Evolutionary conservation across 2,797 vertebrate species (phyloP).

Genomic region (Sebastes iracundus): DNA sequence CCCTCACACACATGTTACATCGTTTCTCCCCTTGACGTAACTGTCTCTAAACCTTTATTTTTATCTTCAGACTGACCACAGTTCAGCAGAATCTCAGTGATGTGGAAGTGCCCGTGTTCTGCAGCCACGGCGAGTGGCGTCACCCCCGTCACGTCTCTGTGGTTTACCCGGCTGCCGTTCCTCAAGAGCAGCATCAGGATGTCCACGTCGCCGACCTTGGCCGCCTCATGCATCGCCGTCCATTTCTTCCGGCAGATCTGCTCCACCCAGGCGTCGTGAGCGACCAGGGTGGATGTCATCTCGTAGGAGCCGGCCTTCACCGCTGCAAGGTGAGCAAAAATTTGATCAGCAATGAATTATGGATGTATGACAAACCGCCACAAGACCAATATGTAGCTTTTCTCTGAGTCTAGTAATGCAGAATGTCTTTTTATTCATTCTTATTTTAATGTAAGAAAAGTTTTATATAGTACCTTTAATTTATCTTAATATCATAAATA

Average conservation of each 20-base stretch:
- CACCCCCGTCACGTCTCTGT: constrained; percentile 83
- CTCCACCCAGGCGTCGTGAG: constrained; percentile 83
- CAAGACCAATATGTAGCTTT: neutral
- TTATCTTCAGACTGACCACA: constrained; percentile 79
- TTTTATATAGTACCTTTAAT: neutral
- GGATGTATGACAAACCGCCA: neutral
- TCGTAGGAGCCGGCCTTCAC: constrained; percentile 82
- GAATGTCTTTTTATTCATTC: neutral
- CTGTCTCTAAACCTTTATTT: neutral
- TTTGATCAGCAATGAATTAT: neutral
- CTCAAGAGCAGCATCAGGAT: constrained; percentile 85
- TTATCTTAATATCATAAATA: neutral
- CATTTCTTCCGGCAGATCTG: constrained; percentile 85
- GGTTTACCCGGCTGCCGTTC: constrained; percentile 82
- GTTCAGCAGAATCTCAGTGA: constrained; percentile 89
- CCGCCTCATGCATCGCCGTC: constrained; percentile 91
- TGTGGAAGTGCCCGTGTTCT: constrained; percentile 84
- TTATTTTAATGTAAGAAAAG: neutral
- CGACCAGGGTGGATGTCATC: constrained; percentile 82
- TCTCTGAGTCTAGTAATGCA: neutral
- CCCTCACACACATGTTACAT: neutral
- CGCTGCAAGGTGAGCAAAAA: constrained; percentile 61
- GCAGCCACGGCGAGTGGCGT: constrained; percentile 87
- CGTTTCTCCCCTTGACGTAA: too few relatives aligned
- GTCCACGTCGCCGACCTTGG: constrained; percentile 84